Base-by-base conservation (phyloP, 2,888 invertebrate species). In the Drosophila diplacantha region DNA sequence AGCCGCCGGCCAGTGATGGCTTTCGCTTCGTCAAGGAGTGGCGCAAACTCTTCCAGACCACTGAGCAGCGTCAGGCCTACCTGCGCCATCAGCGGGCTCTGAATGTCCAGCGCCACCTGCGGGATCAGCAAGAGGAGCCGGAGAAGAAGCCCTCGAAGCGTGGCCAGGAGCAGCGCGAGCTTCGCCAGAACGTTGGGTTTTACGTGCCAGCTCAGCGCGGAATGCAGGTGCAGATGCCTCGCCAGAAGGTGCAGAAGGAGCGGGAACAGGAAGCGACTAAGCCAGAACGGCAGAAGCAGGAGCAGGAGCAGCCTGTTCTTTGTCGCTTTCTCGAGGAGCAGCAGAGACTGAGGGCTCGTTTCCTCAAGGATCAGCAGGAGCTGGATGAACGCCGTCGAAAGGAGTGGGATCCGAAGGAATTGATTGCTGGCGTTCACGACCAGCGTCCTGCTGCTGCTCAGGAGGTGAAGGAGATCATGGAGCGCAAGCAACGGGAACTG, bases 31-130 rank as follows among this genome's bases (percentile, higher is more conserved):
- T 31, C 44, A n/a, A 24, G 16, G 29, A 43, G 2, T 18, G 18
- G 29, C 34, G 18, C 3, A 18, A 20, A 0, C 1, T 12, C 14
- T 8, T 5, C 5, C 18, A 14, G 31, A 46, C 18, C 14, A 5
- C 3, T 0, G 20, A 31, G 5, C 20, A 46, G 14, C 44, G 44
- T 5, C 18, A 44, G 29, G 29, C 44, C 5, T 9, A 18, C 7
- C 14, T 44, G 14, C 44, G 44, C 29, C 31, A 44, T 31, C 44
- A 46, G 31, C 29, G 44, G 8, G 44, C 44, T 1, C 31, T 46
- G 14, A 14, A 20, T 1, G 44, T 20, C 5, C 44, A 31, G 31
- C 29, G 29, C 6, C 16, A 11, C 16, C 1, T 12, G 12, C 43
- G 2, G 6, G 24, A 43, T 2, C 26, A 5, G 39, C 4, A 14